Evolutionary conservation across 2,888 invertebrate genomes (phyloP).

Genomic region (Cremastinae sp.): DNA sequence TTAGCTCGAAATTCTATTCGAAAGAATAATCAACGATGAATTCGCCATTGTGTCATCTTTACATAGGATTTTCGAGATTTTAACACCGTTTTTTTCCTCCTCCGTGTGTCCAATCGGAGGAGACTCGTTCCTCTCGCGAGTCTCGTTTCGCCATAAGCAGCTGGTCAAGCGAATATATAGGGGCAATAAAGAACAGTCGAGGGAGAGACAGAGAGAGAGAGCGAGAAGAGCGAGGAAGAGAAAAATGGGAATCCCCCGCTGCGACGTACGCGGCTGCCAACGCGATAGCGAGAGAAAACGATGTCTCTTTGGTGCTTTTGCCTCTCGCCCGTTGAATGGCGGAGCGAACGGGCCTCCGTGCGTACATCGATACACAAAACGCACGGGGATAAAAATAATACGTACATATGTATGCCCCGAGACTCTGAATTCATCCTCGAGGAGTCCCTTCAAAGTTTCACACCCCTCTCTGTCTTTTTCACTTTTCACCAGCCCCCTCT

Average conservation of each 20-base stretch:
- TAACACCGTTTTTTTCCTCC: slow-evolving; percentile 48
- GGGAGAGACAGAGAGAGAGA: slow-evolving; percentile 45
- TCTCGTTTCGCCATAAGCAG: slow-evolving; percentile 21
- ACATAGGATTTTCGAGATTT: slow-evolving; percentile 28
- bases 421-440: no score
- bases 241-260: slow-evolving; percentile 64
- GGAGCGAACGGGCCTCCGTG: not conserved
- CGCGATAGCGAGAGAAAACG: slow-evolving; percentile 56
- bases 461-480: no score
- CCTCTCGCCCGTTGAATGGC: slow-evolving; percentile 24
- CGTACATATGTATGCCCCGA: slow-evolving; percentile 5
- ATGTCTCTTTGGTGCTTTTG: slow-evolving; percentile 40
- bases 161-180: slow-evolving; percentile 71
- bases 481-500: no score
- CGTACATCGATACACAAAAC: not conserved
- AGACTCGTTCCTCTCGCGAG: slow-evolving; percentile 20
- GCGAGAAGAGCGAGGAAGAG: slow-evolving; percentile 51
- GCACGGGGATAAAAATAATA: no score
- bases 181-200: slow-evolving; percentile 33
- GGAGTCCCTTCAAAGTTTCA: no score
- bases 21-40: not conserved
- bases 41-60: not conserved
- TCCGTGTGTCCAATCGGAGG: slow-evolving; percentile 36
- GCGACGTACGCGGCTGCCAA: slow-evolving; percentile 69
- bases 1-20: no score